phyloP scores from a whole-genome alignment of 2,888 invertebrate species.

The Orthosia cruda region DNA sequence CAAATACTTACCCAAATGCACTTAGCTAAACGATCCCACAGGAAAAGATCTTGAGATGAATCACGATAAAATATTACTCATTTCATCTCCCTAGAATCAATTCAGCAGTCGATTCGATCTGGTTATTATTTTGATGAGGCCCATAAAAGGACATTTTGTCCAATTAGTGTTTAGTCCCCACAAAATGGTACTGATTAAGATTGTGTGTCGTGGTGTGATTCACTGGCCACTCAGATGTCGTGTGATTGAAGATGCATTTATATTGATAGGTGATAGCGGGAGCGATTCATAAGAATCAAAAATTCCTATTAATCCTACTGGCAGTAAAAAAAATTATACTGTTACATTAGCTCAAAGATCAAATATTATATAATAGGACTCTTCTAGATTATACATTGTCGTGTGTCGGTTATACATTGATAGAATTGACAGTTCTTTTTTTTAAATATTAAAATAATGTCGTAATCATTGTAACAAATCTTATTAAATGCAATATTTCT shows the following conservation, averaged over 20 bases:
- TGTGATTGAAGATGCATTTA: constrained; percentile 29
- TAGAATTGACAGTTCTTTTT: not conserved
- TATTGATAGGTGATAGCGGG: constrained; percentile 60
- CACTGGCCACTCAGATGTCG: constrained; percentile 68
- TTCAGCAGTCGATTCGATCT: constrained; percentile 64
- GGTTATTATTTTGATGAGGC: constrained; percentile 73
- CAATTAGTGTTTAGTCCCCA: constrained; percentile 81
- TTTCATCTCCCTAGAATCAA: constrained; percentile 68
- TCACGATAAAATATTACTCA: constrained; percentile 64
- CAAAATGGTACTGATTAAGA: constrained; percentile 72
- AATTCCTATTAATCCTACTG: too few species aligned
- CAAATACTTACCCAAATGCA: not conserved
- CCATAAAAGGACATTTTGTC: constrained; percentile 84
- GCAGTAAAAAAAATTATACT: not conserved
- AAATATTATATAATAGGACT: too few species aligned
- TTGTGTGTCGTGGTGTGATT: constrained; percentile 72
- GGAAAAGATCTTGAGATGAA: constrained; percentile 53
- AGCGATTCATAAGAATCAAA: constrained; percentile 11
- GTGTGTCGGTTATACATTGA: too few species aligned
- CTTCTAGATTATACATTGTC: too few species aligned
- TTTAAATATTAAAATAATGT: not conserved
- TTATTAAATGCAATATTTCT: too few species aligned
- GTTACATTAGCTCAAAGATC: not conserved
- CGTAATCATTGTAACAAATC: too few species aligned
- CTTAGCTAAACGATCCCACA: constrained; percentile 21